Base-by-base conservation (phyloP, 2,888 invertebrate genomes). In the Mythimna albipuncta region DNA sequence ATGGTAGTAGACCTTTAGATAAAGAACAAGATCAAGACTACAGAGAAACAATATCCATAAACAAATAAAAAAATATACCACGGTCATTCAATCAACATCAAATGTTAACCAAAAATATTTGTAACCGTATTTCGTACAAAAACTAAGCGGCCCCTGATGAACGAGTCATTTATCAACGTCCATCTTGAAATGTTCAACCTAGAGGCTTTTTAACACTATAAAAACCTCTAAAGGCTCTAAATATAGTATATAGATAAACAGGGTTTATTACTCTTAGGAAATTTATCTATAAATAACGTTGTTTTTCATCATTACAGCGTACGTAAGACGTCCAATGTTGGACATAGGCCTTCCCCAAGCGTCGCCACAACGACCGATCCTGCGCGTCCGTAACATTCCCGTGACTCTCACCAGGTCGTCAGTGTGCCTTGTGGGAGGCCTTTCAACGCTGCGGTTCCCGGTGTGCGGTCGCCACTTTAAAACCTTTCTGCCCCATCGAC, bases 131-230 rank as follows among this genome's bases (percentile, higher is more conserved):
- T 64, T 64, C 79, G 57, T 41, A 61, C 61, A 73, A 79, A 70
- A 75, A 67, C 54, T 61, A 62, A 50, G 47, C 16, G 58, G 54
- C 54, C 47, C 52, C 38, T 47, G 72, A 78, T 67, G 55, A 72
- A 64, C 16, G 57, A 21, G 35, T 58, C 75, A 80, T 82, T 82
- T 80, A 67, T 82, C 82, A 83, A 82, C 44, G 83, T 82, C 82
- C 57, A 21, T 55, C 50, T 38, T 26, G 26, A 38, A 61, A 44
- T 57, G 67, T 13, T 71, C n/a, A 61, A n/a, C 55, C 57, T 55
- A 50, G 54, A 59, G 32, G n/a, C 35, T 16, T 79, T 58, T 73
- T 55, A 59, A 35, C 32, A 59, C 47, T 73, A 44, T 52, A 26
- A 26, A 26, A 54, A 64, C 35, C 41, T 10, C 19, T 59, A 26